Evolutionary conservation across 2,888 invertebrate genomes (phyloP), one percentile per base, ranked within the genome.

Genomic region (Leptinotarsa tumamoca): DNA sequence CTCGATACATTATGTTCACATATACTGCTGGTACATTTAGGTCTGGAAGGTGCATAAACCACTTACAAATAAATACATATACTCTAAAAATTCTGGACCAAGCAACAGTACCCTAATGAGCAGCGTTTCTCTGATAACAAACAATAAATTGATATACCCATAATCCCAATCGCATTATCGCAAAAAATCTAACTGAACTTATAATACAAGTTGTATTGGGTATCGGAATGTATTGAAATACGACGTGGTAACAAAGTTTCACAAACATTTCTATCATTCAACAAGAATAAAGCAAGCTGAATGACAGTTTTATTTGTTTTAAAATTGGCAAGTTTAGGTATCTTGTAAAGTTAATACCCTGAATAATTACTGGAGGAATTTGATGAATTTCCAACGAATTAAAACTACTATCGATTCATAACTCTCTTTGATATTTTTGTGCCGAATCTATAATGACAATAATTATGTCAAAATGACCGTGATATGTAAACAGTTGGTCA

Each of bases 391-490:
- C n/a, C 52, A 52, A 52, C 10, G 18, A 7, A 54, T 54, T 13
- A 54, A 54, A 54, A 18, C 54, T 18, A 18, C 18, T 54, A n/a
- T 54, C 54, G 13, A 54, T 10, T 54, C 18, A 18, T 18, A 54
- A 58, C 23, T 58, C 23, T 21, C 21, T 58, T 58, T 13, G 58
- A 21, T 58, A 58, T 58, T 58, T 23, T 58, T 23, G 15, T 23
- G 15, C 58, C 13, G 21, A 21, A 58, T 23, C 58, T 58, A 21
- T 61, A 61, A 33, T 15, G 63, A 43, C 63, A 63, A 68, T 71
- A 71, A 61, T 75, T 71, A 75, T 71, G 74, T 21, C 74, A 71
- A 71, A 75, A 75, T 75, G 51, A 75, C 63, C 63, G 43, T 63
- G 69, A 69, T 69, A 69, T 69, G 69, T 56, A 43, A 69, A 69